Evolutionary conservation across 2,113 vertebrate species (phyloP).

Genomic region (Triplophysa tibetana): DNA sequence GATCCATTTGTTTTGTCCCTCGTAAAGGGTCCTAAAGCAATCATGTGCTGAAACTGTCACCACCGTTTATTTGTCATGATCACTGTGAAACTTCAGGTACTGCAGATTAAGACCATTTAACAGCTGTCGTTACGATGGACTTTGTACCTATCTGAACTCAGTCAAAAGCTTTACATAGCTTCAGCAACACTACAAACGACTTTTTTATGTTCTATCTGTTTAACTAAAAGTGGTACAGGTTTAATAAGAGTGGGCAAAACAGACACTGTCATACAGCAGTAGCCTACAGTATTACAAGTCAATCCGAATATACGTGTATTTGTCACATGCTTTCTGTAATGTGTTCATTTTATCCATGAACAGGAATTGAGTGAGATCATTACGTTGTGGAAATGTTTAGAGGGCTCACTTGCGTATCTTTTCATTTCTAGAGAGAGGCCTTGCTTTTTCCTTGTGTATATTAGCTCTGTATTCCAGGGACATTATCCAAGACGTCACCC

Average conservation of each 20-base stretch:
- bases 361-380: not conserved
- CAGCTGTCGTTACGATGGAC: constrained; percentile 19
- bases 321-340: not conserved
- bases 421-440: constrained; percentile 3
- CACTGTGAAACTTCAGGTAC: constrained; percentile 41
- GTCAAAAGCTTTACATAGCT: constrained; percentile 2
- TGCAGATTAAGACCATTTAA: constrained; percentile 14
- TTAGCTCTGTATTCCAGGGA: constrained; percentile 31
- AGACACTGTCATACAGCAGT: not conserved
- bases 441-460: constrained; percentile 33
- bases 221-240: not conserved
- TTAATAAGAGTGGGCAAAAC: not conserved
- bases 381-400: not conserved
- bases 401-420: constrained; percentile 35
- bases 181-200: not conserved
- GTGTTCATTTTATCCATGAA: constrained; percentile 8
- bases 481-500: constrained; percentile 1
- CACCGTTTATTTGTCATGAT: not conserved
- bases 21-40: not conserved
- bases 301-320: not conserved
- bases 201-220: not conserved
- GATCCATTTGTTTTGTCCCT: constrained; percentile 14
- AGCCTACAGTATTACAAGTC: not conserved
- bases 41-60: not conserved
- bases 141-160: not conserved